Evolutionary conservation across 2,888 invertebrate species (phyloP).

Genomic region (Scaptomyza tumidula): DNA sequence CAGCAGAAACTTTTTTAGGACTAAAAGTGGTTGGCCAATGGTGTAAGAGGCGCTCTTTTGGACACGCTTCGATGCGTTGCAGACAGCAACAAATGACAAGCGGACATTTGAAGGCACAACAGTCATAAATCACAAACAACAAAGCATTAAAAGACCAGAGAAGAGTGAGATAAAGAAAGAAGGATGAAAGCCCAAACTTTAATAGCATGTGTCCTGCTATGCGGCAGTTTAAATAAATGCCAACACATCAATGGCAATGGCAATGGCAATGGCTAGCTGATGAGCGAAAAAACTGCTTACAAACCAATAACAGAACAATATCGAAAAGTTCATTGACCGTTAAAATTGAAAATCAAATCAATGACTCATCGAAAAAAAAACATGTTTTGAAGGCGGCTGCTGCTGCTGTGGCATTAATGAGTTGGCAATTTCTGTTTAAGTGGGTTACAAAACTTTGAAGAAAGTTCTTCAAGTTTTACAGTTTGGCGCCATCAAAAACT

Average conservation of each 20-base stretch:
- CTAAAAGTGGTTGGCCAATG: neutral
- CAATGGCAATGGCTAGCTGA: slow-evolving; percentile 46
- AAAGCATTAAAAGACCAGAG: neutral
- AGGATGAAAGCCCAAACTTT: neutral
- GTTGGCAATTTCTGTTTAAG: slow-evolving; percentile 34
- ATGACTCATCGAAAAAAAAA: slow-evolving; percentile 54
- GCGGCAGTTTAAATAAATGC: slow-evolving; percentile 38
- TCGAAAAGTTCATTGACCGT: slow-evolving; percentile 64
- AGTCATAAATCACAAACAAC: slow-evolving; percentile 51
- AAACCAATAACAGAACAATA: slow-evolving; percentile 21
- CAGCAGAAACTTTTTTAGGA: slow-evolving; percentile 39
- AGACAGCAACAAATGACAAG: slow-evolving; percentile 60
- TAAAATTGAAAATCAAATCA: slow-evolving; percentile 69
- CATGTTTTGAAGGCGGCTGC: too few relatives aligned
- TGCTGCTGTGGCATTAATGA: slow-evolving; percentile 18
- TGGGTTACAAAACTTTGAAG: slow-evolving; percentile 40
- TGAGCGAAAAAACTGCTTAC: slow-evolving; percentile 19
- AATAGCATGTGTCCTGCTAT: slow-evolving; percentile 13
- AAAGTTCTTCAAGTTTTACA: slow-evolving; percentile 17
- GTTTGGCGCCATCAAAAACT: slow-evolving; percentile 9
- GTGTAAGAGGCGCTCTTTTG: slow-evolving; percentile 2
- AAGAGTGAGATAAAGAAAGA: neutral
- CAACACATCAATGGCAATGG: too few relatives aligned
- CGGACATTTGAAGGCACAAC: slow-evolving; percentile 37
- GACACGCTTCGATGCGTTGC: slow-evolving; percentile 22